Percentiles rank a stretch among this genome's conserved stretches.
phyloP scores from a whole-genome alignment of 2,888 invertebrate species.

The Drosophila limbata region DNA sequence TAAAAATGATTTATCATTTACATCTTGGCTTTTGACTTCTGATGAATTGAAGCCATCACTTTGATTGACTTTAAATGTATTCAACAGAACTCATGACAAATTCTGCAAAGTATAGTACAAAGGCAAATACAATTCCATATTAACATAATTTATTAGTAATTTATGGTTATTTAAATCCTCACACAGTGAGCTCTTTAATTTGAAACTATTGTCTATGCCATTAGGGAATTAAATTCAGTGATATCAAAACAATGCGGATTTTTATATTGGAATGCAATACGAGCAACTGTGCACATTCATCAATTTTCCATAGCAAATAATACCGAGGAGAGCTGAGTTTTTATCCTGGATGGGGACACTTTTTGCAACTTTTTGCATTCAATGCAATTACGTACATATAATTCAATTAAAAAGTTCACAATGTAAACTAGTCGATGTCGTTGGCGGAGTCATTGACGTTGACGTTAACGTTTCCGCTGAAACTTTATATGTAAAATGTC shows the following conservation, averaged over 20 bases:
- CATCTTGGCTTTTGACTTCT: too few species aligned
- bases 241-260: conserved; percentile 5
- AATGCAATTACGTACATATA: conserved; percentile 50
- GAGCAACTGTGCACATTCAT: conserved; percentile 33
- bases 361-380: conserved; percentile 52
- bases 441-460: conserved; percentile 5
- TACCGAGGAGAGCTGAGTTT: conserved; percentile 1
- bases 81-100: background rate
- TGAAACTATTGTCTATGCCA: conserved; percentile 5
- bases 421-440: conserved; percentile 37
- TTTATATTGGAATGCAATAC: background rate
- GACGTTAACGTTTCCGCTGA: background rate
- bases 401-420: conserved; percentile 72
- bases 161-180: background rate
- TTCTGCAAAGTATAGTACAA: background rate
- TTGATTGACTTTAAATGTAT: background rate
- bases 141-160: background rate
- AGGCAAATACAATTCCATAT: background rate
- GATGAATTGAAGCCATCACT: background rate
- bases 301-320: conserved; percentile 34
- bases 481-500: conserved; percentile 40
- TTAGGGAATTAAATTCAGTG: conserved; percentile 13
- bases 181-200: background rate
- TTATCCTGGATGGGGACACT: conserved; percentile 17
- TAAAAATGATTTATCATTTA: background rate